These are phyloP conservation scores for Hipparchia semele DNA, from an alignment of 2,888 invertebrate genomes.

Conservation along the genomic window DNA sequence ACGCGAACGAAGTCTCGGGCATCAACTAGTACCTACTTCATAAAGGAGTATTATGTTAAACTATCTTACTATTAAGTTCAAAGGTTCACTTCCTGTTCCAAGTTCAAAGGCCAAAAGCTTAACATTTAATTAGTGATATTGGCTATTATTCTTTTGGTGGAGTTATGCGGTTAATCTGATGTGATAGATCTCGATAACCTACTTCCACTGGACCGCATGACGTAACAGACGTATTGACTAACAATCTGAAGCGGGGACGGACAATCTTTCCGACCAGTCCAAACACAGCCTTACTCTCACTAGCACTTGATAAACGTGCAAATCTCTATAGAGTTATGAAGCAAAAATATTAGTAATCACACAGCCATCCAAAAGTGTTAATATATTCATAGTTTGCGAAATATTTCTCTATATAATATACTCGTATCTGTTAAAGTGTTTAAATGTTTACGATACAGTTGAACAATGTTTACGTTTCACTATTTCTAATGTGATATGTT, in stretches of 20 bases:
- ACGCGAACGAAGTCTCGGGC: too few relatives aligned
- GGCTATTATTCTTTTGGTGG: background rate
- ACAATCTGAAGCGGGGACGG: constrained; percentile 42
- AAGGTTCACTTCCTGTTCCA: background rate
- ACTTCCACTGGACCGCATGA: constrained; percentile 44
- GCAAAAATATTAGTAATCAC: constrained; percentile 1
- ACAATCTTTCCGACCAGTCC: constrained; percentile 25
- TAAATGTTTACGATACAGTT: background rate
- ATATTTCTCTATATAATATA: constrained; percentile 13
- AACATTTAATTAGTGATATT: background rate
- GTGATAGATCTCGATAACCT: constrained; percentile 36
- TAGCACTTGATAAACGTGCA: constrained; percentile 24
- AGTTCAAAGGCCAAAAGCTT: background rate
- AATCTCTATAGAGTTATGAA: constrained; percentile 3
- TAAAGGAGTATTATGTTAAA: too few relatives aligned
- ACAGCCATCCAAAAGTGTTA: background rate
- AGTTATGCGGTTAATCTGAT: constrained; percentile 9
- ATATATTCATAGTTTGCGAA: constrained; percentile 12
- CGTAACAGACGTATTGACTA: constrained; percentile 52
- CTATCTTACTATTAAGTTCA: too few relatives aligned
- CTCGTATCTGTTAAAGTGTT: constrained; percentile 13
- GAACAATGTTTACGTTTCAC: background rate
- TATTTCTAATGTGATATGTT: constrained; percentile 21
- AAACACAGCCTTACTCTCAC: constrained; percentile 32
- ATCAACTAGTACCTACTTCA: too few relatives aligned